Evolutionary conservation across 2,888 invertebrate species (phyloP).

Genomic region (Carcina quercana): DNA sequence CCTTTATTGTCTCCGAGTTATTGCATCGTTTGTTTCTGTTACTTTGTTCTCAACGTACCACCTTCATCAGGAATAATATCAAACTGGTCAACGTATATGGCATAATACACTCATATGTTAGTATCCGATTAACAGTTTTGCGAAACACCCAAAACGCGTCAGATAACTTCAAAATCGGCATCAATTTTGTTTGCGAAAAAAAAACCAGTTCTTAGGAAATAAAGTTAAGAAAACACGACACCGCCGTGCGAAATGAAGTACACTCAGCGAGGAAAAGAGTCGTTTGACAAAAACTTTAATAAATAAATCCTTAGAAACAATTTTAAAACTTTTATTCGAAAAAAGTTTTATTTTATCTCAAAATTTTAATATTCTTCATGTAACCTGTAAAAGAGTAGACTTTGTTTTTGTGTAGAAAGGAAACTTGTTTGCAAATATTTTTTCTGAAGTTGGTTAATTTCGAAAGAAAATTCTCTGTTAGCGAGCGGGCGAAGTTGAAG

Average conservation of each 20-base stretch:
- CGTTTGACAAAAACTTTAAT: conserved; percentile 26
- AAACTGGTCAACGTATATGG: too few relatives aligned
- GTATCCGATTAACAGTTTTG: too few relatives aligned
- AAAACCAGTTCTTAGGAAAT: too few relatives aligned
- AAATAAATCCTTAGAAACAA: conserved; percentile 24
- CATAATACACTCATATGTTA: too few relatives aligned
- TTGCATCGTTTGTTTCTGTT: conserved; percentile 26
- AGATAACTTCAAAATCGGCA: too few relatives aligned
- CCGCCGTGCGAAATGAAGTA: too few relatives aligned
- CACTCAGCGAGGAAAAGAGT: conserved; percentile 19
- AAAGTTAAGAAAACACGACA: too few relatives aligned
- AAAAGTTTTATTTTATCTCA: conserved; percentile 23
- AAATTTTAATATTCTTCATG: conserved; percentile 28
- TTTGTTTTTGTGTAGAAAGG: conserved; percentile 31
- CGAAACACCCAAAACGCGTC: too few relatives aligned
- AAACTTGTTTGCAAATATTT: conserved; percentile 50
- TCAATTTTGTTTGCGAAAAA: too few relatives aligned
- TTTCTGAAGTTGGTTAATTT: conserved; percentile 51
- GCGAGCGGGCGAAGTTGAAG: conserved; percentile 35
- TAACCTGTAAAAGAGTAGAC: conserved; percentile 32
- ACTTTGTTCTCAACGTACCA: conserved; percentile 15
- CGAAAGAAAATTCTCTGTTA: conserved; percentile 40
- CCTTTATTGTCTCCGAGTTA: conserved; percentile 26
- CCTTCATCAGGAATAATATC: background rate
- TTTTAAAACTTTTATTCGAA: conserved; percentile 24